Percentiles rank a stretch among this genome's conserved stretches.
phyloP scores from a whole-genome alignment of 2,888 invertebrate genomes.

The Aethes cnicana region DNA sequence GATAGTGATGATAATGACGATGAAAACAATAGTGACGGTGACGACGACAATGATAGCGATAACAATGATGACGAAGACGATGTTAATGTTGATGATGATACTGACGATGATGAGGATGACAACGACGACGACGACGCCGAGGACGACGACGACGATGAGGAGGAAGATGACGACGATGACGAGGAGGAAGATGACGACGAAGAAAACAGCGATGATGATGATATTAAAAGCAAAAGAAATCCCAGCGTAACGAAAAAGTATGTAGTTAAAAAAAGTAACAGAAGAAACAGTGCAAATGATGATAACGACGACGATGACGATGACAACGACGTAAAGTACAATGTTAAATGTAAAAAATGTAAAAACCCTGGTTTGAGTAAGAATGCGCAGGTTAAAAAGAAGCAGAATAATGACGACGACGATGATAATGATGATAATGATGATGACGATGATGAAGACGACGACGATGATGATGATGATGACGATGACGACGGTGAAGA shows the following conservation, averaged over 20 bases:
- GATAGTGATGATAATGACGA: conserved; percentile 68
- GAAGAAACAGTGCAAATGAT: too few species aligned
- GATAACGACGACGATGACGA: conserved; percentile 50
- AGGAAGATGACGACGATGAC: conserved; percentile 54
- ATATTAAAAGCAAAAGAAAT: conserved; percentile 60
- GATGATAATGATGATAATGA: conserved; percentile 58
- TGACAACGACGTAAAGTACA: background rate
- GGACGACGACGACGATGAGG: conserved; percentile 60
- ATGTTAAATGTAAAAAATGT: conserved; percentile 38
- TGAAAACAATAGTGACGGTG: conserved; percentile 57
- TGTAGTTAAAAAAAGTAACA: too few species aligned
- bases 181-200: conserved; percentile 60
- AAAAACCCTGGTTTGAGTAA: conserved; percentile 39
- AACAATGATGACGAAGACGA: conserved; percentile 74
- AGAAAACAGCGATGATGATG: conserved; percentile 73
- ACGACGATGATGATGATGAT: conserved; percentile 69
- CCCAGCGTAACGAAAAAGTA: too few species aligned
- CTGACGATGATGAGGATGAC: conserved; percentile 57
- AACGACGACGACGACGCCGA: conserved; percentile 50
- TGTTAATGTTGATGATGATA: conserved; percentile 65
- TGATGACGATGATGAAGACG: conserved; percentile 74
- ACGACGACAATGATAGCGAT: conserved; percentile 48
- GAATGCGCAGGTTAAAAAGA: too few species aligned
- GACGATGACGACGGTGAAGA: conserved; percentile 75
- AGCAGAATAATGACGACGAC: conserved; percentile 48